Conservation (phyloP, 2,113 vertebrate genomes). For the Zosterops lateralis region DNA sequence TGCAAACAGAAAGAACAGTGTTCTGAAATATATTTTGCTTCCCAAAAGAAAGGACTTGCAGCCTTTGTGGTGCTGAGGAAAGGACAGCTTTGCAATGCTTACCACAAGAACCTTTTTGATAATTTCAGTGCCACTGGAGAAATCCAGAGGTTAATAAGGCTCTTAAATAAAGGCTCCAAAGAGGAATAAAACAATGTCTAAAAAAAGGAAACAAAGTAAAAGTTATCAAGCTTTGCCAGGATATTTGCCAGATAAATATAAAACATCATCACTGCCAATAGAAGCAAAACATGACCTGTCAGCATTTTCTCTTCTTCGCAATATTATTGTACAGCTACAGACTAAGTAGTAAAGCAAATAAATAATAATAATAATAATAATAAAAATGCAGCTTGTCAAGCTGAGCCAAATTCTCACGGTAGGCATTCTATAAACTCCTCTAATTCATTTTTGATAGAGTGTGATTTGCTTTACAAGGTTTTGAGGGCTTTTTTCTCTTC, state of each 20-base stretch:
- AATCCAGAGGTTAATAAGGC: conserved; percentile 36
- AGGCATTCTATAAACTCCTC: conserved; percentile 43
- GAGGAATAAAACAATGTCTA: not conserved
- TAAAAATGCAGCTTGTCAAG: conserved; percentile 52
- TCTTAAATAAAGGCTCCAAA: not conserved
- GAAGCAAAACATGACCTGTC: conserved; percentile 68
- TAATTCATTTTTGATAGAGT: conserved; percentile 62
- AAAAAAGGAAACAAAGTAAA: not conserved
- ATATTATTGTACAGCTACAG: conserved; percentile 51
- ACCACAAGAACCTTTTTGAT: not conserved
- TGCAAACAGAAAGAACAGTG: not conserved
- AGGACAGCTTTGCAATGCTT: not conserved
- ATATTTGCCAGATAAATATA: conserved; percentile 60
- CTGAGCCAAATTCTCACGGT: conserved; percentile 53
- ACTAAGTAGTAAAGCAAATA: conserved; percentile 55
- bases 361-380: conserved; percentile 24
- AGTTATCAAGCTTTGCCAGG: not conserved
- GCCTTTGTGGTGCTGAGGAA: not conserved
- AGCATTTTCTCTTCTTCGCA: conserved; percentile 59
- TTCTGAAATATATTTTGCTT: not conserved
- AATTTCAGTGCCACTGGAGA: not conserved
- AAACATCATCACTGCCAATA: conserved; percentile 55
- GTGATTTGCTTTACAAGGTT: conserved; percentile 51
- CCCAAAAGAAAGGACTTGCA: not conserved
- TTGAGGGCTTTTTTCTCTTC: conserved; percentile 33